Conservation (phyloP, 2,888 invertebrate genomes). For the Polyploca ridens region DNA sequence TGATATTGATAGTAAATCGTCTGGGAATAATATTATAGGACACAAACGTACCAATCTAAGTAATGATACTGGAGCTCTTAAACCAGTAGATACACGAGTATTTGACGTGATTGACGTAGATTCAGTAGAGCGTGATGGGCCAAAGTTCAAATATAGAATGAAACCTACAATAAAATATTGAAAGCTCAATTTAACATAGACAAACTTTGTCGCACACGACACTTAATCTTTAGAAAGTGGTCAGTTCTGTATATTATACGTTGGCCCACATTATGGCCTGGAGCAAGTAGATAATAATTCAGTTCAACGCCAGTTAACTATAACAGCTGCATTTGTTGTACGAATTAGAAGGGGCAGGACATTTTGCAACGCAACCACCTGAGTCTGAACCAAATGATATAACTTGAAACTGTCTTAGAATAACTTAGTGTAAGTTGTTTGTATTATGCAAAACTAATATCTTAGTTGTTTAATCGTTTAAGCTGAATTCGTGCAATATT, state of each 20-base stretch:
- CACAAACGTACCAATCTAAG: not conserved
- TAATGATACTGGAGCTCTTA: too few relatives aligned
- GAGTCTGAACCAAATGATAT: slow-evolving; percentile 42
- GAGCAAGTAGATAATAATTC: slow-evolving; percentile 43
- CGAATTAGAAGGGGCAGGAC: slow-evolving; percentile 67
- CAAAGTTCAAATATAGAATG: too few relatives aligned
- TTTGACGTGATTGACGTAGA: too few relatives aligned
- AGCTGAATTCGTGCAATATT: not conserved
- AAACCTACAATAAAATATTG: too few relatives aligned
- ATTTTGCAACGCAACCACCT: slow-evolving; percentile 73
- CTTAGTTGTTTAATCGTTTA: slow-evolving; percentile 7
- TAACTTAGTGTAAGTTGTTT: slow-evolving; percentile 19
- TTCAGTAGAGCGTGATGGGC: too few relatives aligned
- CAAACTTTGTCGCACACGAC: too few relatives aligned
- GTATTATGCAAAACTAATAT: slow-evolving; percentile 12
- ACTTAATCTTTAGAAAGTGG: slow-evolving; percentile 13
- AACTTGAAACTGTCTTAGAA: slow-evolving; percentile 30
- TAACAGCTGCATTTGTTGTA: slow-evolving; percentile 54
- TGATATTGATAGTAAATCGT: not conserved
- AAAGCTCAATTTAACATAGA: too few relatives aligned
- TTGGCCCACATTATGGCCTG: slow-evolving; percentile 32
- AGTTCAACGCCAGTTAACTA: slow-evolving; percentile 35
- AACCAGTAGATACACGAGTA: too few relatives aligned
- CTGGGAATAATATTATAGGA: not conserved
- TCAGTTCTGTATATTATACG: slow-evolving; percentile 30